Conservation (phyloP, 92 coral and sea anemone genomes). For the Epizoanthus scotinus region DNA sequence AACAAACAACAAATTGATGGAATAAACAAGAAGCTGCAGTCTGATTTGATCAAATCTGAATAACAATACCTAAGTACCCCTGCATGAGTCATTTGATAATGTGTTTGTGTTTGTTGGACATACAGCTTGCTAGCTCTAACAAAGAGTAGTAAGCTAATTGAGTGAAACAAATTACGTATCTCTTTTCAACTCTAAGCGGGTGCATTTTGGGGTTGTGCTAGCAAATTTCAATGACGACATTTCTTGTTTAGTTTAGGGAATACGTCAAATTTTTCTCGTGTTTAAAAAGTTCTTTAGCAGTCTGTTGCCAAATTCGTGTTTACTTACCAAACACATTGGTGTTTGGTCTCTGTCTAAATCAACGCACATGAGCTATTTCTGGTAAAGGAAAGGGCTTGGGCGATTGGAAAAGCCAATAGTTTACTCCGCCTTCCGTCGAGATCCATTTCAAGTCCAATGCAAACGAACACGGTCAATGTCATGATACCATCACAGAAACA, state of each 20-base stretch:
- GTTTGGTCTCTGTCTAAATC: slow-evolving; percentile 9
- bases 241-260: background rate
- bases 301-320: background rate
- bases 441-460: slow-evolving; percentile 9
- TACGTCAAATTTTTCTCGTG: background rate
- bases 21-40: background rate
- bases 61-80: no score
- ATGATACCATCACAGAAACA: background rate
- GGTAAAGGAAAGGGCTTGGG: background rate
- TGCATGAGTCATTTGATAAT: background rate
- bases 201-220: background rate
- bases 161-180: background rate
- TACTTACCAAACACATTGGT: slow-evolving; percentile 25
- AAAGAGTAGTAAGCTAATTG: background rate
- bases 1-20: background rate
- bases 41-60: background rate
- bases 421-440: background rate
- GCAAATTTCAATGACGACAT: background rate
- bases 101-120: background rate
- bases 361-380: background rate
- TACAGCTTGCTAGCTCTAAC: no score
- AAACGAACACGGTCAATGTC: background rate
- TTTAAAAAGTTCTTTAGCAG: slow-evolving; percentile 14
- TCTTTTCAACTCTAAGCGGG: background rate
- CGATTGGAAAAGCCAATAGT: background rate